Evolutionary conservation across 2,888 invertebrate genomes (phyloP), one percentile per base, ranked within the genome.

Genomic region (Aphidius colemani): DNA sequence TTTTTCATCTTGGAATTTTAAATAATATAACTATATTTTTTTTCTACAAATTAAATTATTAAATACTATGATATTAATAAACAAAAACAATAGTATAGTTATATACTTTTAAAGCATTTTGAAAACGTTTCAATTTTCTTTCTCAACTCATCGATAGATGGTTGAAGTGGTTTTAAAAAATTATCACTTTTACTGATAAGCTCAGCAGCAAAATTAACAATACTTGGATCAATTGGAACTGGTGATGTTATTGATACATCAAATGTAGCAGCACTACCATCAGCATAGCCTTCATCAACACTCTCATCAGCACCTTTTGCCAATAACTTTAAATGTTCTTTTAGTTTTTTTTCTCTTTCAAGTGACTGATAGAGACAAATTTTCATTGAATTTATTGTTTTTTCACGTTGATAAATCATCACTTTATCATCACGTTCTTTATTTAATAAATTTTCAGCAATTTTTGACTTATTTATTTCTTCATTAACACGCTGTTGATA

Each of bases 271-370:
- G 66, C 72, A 51, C 74, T 72, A 53, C 69, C 71, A 45, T 78
- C 78, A 1, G 71, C 78, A 63, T 78, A 78, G 30, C 78, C 78
- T 63, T 78, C 78, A 39, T 78, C 78, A 13, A 78, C 69, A 70
- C 73, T 78, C 63, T 78, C 78, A 53, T 78, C 75, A 7, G 70
- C 69, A 30, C 30, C 30, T 61, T 73, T 78, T 0, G 66, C 66
- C 57, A 74, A 75, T 30, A 73, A 61, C 7, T 64, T 60, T n/a
- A 78, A 49, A 57, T 73, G 72, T n/a, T 64, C 69, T 57, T 75
- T 72, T 45, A 78, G 62, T 58, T 50, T 61, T 53, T 67, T 70
- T 8, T 67, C 65, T 11, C 64, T 43, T 10, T 39, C 46, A 10
- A 57, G 30, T 30, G 57, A 46, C 39, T 57, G 46, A 2, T 46